phyloP scores from a whole-genome alignment of 2,113 vertebrate species.

The Ammospiza caudacuta region DNA sequence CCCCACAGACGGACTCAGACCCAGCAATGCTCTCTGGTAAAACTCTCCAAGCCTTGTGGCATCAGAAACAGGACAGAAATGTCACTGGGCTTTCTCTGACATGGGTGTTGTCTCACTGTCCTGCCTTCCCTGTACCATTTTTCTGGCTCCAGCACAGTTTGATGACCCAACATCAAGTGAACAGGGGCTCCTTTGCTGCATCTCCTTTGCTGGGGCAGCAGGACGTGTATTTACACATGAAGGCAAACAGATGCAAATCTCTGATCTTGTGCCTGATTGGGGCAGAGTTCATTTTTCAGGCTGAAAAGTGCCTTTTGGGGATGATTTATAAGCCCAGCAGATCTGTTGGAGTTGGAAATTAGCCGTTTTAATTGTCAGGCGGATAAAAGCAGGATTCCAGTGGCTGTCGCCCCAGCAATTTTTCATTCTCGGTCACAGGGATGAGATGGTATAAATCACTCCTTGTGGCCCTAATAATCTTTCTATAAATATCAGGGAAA shows the following conservation, averaged over 20 bases:
- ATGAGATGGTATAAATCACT: constrained; percentile 75
- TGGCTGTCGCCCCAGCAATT: constrained; percentile 13
- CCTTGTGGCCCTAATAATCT: constrained; percentile 74
- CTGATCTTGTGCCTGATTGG: neutral
- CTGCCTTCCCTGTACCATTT: neutral
- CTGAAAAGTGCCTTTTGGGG: constrained; percentile 8
- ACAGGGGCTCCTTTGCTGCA: neutral
- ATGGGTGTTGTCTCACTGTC: accelerated
- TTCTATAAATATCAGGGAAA: constrained; percentile 79
- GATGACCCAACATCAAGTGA: accelerated
- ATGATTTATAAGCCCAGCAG: constrained; percentile 47
- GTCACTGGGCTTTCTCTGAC: neutral
- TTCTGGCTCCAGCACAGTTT: neutral
- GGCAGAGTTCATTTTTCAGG: constrained; percentile 48
- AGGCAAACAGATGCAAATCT: constrained; percentile 30
- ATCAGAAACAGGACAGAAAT: neutral
- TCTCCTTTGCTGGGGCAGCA: neutral
- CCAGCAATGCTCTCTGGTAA: neutral
- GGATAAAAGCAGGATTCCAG: constrained; percentile 31
- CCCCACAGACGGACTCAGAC: neutral
- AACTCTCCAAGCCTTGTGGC: neutral
- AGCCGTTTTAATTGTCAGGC: constrained; percentile 70
- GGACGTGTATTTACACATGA: neutral
- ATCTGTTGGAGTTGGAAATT: constrained; percentile 53
- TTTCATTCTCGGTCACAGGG: constrained; percentile 65